Percentiles rank a stretch among this genome's conserved stretches.
These are phyloP conservation scores for Eumaeus atala DNA, from an alignment of 1,140 invertebrate genomes.

Conservation along the genomic window DNA sequence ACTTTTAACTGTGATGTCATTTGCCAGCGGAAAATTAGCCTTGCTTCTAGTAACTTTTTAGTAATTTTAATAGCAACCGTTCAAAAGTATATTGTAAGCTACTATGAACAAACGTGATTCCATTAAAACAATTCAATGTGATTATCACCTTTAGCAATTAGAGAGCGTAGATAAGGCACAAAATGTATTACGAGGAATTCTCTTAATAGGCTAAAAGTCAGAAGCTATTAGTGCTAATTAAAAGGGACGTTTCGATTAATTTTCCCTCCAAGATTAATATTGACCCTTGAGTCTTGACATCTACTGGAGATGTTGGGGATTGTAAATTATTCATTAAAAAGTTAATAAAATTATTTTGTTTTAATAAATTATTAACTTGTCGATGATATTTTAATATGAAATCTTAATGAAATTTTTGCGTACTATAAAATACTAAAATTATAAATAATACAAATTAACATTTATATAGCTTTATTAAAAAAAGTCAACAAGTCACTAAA, in stretches of 20 bases:
- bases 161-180: slow-evolving; percentile 20
- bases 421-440: background rate
- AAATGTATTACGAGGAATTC: slow-evolving; percentile 26
- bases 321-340: slow-evolving; percentile 4
- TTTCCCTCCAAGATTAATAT: slow-evolving; percentile 15
- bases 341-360: slow-evolving; percentile 5
- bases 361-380: background rate
- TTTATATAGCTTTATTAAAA: background rate
- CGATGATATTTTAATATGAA: background rate
- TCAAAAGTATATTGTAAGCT: too few relatives aligned
- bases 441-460: too few relatives aligned
- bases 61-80: too few relatives aligned
- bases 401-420: background rate
- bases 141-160: too few relatives aligned
- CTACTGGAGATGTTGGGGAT: background rate
- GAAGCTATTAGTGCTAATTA: slow-evolving; percentile 26
- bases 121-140: too few relatives aligned
- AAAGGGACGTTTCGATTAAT: slow-evolving; percentile 25
- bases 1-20: too few relatives aligned
- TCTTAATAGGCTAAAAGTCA: slow-evolving; percentile 12
- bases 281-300: slow-evolving; percentile 2
- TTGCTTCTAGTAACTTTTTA: too few relatives aligned
- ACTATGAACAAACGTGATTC: too few relatives aligned
- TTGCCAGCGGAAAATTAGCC: too few relatives aligned
- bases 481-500: too few relatives aligned